Evolutionary conservation across 2,113 vertebrate species (phyloP).

Genomic region (mouse (Mus musculus)): DNA sequence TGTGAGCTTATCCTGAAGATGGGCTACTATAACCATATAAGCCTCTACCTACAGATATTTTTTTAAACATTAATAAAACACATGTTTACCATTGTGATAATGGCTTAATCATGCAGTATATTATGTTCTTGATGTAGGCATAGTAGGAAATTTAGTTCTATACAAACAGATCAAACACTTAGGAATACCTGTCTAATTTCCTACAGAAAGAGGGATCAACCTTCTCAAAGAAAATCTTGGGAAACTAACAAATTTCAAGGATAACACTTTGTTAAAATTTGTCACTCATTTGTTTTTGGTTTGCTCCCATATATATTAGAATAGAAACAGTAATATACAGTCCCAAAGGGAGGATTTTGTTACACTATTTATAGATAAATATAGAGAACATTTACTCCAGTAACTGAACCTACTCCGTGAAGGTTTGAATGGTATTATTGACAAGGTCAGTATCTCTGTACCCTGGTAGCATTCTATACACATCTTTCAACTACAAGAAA

Average conservation of each 20-base stretch:
- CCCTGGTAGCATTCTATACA: background rate
- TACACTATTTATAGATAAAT: background rate
- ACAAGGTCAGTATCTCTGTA: background rate
- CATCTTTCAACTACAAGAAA: background rate
- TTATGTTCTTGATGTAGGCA: background rate
- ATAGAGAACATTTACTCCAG: background rate
- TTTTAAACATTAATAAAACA: background rate
- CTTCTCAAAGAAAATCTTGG: background rate
- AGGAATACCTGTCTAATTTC: background rate
- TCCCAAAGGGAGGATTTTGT: background rate
- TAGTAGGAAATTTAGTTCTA: background rate
- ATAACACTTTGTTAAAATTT: background rate
- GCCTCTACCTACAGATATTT: background rate
- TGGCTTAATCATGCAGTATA: background rate
- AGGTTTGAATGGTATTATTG: background rate
- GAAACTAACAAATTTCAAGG: background rate
- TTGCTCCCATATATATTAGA: background rate
- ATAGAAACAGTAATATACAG: background rate
- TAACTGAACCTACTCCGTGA: background rate
- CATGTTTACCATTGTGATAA: background rate
- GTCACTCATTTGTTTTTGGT: background rate
- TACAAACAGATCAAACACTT: background rate
- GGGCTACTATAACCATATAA: background rate
- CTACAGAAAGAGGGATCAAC: background rate
- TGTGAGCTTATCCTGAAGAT: background rate